Base-by-base conservation (phyloP, 2,797 vertebrate genomes). In the Lutjanus argentimaculatus region DNA sequence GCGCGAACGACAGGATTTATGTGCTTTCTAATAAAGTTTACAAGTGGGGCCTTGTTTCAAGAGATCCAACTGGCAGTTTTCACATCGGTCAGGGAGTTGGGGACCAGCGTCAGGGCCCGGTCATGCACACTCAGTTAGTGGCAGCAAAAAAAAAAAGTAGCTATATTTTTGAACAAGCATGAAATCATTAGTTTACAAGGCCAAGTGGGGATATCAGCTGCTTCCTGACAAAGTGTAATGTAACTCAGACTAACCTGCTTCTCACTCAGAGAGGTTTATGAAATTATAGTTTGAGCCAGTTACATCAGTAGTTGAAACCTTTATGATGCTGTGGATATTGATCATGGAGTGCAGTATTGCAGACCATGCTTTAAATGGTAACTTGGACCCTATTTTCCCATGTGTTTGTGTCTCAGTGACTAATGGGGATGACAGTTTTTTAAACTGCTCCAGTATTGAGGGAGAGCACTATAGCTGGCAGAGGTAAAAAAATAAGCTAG, bases 21-120 rank as follows among this genome's bases (percentile, higher is more conserved):
- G 75, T 69, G 75, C 73, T 72, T 25, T 55, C 52, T 77, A 74
- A 85, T 88, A 92, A 91, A 89, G 53, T 93, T 95, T 89, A 93
- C 8, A 57, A 93, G 86, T 62, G 57, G 75, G 88, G 76, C 80
- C 69, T 71, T 77, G 83, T 85, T 88, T 92, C 70, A 85, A 92
- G 65, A 70, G 61, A 69, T 89, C 67, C 75, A 75, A 61, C 82
- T 59, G 77, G 83, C 61, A 66, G 79, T 83, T 84, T 83, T 68
- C 53, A 73, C 57, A 80, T 88, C 75, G 68, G 68, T 74, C 51
- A 43, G 43, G 46, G 66, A 77, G 30, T 42, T 65, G 42, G 46
- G 66, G 65, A 64, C 68, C 46, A 15, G 42, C 17, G 45, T 77
- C 42, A 58, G 15, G 19, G 40, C 22, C 16, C 10, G n/a, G 58